These are phyloP conservation scores for Pampus argenteus DNA, from an alignment of 2,797 vertebrate species.

Conservation along the genomic window DNA sequence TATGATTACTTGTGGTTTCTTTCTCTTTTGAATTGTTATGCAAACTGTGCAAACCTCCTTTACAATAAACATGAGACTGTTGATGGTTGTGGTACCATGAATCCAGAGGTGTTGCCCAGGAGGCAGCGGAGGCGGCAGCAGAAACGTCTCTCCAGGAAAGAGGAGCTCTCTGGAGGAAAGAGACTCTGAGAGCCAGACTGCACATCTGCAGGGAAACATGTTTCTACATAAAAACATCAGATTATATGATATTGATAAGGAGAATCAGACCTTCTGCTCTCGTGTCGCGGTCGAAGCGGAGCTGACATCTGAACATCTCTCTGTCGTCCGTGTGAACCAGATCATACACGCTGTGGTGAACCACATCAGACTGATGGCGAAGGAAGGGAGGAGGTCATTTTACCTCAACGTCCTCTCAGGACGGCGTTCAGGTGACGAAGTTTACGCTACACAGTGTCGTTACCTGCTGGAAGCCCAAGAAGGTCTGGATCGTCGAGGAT, in stretches of 20 bases:
- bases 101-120: constrained; percentile 74
- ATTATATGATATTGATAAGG: background rate
- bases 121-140: constrained; percentile 71
- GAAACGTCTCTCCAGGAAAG: constrained; percentile 56
- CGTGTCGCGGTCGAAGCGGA: constrained; percentile 22
- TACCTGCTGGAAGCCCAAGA: constrained; percentile 67
- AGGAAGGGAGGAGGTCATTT: background rate
- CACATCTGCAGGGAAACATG: constrained; percentile 13
- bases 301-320: constrained; percentile 69
- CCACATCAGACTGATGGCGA: constrained; percentile 73
- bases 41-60: too few relatives aligned
- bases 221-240: background rate
- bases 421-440: too few relatives aligned
- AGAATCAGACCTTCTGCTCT: constrained; percentile 3
- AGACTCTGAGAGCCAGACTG: background rate
- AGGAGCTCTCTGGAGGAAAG: constrained; percentile 27
- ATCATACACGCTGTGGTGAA: constrained; percentile 77
- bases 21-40: too few relatives aligned
- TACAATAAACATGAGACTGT: background rate
- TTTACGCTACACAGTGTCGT: too few relatives aligned
- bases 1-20: too few relatives aligned
- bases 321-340: constrained; percentile 78
- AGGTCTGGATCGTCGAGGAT: constrained; percentile 51
- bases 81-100: constrained; percentile 42
- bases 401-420: background rate